These are phyloP conservation scores for Erebia palarica DNA, from an alignment of 2,888 invertebrate species.

Conservation along the genomic window DNA sequence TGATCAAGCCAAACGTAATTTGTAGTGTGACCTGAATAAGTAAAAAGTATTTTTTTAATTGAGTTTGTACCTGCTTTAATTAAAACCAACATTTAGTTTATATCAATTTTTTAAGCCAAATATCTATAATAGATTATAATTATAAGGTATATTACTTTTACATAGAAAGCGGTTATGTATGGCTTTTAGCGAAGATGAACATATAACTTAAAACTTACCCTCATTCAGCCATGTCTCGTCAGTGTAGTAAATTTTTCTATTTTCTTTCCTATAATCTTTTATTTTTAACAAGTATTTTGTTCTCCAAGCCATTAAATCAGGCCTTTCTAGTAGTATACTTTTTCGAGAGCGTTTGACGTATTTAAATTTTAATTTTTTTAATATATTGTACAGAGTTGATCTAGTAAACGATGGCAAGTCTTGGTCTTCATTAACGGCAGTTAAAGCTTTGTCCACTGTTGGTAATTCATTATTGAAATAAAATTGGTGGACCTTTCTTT, in stretches of 20 bases:
- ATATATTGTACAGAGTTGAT: background rate
- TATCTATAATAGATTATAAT: too few species aligned
- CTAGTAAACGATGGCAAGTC: background rate
- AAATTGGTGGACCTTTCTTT: too few species aligned
- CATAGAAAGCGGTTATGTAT: too few species aligned
- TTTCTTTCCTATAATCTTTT: slow-evolving; percentile 28
- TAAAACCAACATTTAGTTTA: too few species aligned
- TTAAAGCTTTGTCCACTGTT: background rate
- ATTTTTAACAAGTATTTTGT: slow-evolving; percentile 32
- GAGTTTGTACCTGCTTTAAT: too few species aligned
- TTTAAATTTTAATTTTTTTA: slow-evolving; percentile 2
- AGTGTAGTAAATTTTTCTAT: slow-evolving; percentile 33
- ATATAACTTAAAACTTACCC: slow-evolving; percentile 18
- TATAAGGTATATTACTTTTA: too few species aligned
- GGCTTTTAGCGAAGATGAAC: too few species aligned
- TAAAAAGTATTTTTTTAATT: too few species aligned
- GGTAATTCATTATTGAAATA: too few species aligned
- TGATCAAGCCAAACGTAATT: background rate
- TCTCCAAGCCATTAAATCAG: slow-evolving; percentile 15
- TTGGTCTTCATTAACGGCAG: background rate
- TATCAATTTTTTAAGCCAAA: too few species aligned
- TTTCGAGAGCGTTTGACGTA: background rate
- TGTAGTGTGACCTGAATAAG: background rate
- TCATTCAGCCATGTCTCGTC: slow-evolving; percentile 38
- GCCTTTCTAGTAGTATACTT: background rate